Evolutionary conservation across 2,113 vertebrate species (phyloP), one percentile per base, ranked within the genome.

Genomic region (Chloropsis cyanopogon): DNA sequence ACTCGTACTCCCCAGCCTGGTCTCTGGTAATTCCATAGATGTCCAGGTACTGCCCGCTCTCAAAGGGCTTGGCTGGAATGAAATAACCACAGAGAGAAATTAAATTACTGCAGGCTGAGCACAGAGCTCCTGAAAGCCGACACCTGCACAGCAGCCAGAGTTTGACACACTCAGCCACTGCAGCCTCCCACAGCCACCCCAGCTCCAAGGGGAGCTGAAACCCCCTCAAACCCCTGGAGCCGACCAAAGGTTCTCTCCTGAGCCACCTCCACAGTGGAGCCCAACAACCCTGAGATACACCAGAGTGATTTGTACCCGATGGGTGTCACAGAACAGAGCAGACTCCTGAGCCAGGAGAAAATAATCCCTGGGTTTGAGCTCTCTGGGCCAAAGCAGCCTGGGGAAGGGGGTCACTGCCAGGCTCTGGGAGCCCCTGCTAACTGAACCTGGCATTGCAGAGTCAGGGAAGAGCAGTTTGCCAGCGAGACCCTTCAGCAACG

Each of bases 1-100:
- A 99, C 89, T 99, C 99, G 6, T 99, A 99, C 65, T 99, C 98
- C 59, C 99, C 99, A 33, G 99, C 98, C 95, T 99, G 99, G 98
- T 99, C 99, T 69, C 99, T 98, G 22, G 98, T 99, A 85, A 99
- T 99, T 24, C 98, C 98, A 2, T 98, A 99, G 98, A 99, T 99
- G 98, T 99, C 99, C 96, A 99, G 98, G 98, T 99, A 99, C 95
- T 99, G 99, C 15, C 99, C 99, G 4, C 97, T 99, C 97, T 99
- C 99, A 92, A 99, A 98, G 84, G 98, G 99, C 96, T 98, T 99
- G 88, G 99, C 99, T 99, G 97, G 5, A 92, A 98, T 8, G 93
- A 88, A 92, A 82, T 4, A 78, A 80, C 6, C 37, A 75, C 44
- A 78, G 76, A 25, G 19, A 61, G 69, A 12, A 49, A 42, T 94